Percentiles rank a stretch among this genome's conserved stretches.
phyloP scores from a whole-genome alignment of 2,113 vertebrate genomes.

The Hippocampus zosterae region DNA sequence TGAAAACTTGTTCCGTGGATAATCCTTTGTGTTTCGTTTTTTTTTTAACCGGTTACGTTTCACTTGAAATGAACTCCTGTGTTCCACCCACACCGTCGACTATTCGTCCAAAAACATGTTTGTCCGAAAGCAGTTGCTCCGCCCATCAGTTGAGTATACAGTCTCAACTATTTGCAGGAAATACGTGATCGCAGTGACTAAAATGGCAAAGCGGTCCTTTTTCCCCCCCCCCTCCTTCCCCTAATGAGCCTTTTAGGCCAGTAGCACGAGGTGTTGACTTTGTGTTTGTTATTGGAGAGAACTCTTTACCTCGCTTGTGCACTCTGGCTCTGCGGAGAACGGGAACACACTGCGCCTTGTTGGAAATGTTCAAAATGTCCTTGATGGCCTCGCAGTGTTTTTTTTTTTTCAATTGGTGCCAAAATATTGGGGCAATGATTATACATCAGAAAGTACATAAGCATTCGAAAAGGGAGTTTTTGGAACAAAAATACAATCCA shows the following conservation, averaged over 20 bases:
- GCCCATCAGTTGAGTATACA: background rate
- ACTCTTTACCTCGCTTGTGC: background rate
- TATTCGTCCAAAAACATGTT: background rate
- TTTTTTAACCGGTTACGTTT: too few relatives aligned
- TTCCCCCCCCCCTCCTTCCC: background rate
- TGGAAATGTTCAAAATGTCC: background rate
- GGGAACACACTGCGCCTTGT: background rate
- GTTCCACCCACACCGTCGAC: too few relatives aligned
- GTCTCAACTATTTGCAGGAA: background rate
- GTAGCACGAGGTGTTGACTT: background rate
- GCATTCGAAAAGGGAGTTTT: too few relatives aligned
- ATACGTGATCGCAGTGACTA: background rate
- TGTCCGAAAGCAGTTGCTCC: background rate
- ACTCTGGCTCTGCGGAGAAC: background rate
- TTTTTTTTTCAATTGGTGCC: too few relatives aligned
- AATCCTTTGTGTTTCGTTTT: too few relatives aligned
- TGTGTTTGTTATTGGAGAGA: slow-evolving; percentile 5
- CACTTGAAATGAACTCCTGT: too few relatives aligned
- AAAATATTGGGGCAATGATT: too few relatives aligned
- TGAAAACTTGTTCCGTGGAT: too few relatives aligned
- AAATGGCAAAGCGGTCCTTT: background rate
- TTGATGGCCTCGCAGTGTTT: background rate
- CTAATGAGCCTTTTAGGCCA: slow-evolving; percentile 1
- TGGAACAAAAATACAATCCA: background rate
- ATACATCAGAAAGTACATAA: too few relatives aligned